Percentiles rank a stretch among this genome's conserved stretches.
phyloP scores from a whole-genome alignment of 2,113 vertebrate genomes.

The Poecile atricapillus region DNA sequence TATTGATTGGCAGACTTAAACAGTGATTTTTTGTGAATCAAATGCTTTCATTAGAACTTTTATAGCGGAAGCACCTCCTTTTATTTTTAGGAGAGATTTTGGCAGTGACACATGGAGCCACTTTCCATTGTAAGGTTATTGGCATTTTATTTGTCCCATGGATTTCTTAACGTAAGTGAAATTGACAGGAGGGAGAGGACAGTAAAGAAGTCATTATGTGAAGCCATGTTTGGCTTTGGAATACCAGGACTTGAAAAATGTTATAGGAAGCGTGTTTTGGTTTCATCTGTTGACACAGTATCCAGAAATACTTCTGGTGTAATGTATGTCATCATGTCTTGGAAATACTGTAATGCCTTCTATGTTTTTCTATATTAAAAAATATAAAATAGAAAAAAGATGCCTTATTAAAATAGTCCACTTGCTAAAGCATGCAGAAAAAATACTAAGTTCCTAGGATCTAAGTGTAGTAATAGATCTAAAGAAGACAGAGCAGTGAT shows the following conservation, averaged over 20 bases:
- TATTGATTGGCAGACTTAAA: not conserved
- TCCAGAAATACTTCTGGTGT: not conserved
- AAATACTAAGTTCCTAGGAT: not conserved
- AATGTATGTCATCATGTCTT: not conserved
- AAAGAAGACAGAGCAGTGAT: not conserved
- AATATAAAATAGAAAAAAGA: no score
- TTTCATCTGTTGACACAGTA: not conserved
- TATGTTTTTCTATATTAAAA: not conserved
- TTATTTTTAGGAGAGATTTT: not conserved
- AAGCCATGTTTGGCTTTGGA: not conserved
- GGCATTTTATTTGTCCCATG: not conserved
- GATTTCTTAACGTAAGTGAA: not conserved
- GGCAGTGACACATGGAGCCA: not conserved
- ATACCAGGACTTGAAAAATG: not conserved
- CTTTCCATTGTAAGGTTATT: not conserved
- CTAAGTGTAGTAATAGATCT: not conserved
- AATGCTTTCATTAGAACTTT: not conserved
- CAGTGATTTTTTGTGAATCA: not conserved
- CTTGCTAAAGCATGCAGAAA: not conserved
- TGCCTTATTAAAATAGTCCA: accelerated
- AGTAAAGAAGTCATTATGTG: not conserved
- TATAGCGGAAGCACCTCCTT: not conserved
- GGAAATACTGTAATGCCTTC: not conserved
- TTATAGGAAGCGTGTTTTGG: not conserved
- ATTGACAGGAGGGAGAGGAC: not conserved